Percentiles rank a stretch among this genome's conserved stretches.
phyloP scores from a whole-genome alignment of 2,888 invertebrate species.

The Sinotaia quadrata region DNA sequence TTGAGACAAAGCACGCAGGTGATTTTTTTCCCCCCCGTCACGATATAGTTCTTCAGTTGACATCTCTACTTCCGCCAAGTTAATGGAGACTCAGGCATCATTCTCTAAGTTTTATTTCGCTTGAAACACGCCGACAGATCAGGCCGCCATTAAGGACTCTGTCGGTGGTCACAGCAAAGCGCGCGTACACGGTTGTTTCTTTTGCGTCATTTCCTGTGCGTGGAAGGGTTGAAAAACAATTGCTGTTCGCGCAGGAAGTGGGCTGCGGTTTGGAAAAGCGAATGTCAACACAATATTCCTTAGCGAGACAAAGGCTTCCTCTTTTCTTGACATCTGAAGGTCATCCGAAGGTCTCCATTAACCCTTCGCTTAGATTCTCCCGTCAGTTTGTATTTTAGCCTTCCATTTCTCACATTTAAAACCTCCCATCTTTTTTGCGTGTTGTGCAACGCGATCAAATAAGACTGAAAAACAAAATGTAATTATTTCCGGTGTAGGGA shows the following conservation, averaged over 20 bases:
- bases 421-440: background rate
- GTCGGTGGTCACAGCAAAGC: conserved; percentile 16
- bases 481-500: too few relatives aligned
- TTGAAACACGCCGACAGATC: conserved; percentile 22
- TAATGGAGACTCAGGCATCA: conserved; percentile 25
- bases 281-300: conserved; percentile 30
- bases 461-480: too few relatives aligned
- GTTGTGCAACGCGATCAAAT: background rate
- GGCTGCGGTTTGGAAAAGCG: conserved; percentile 28
- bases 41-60: conserved; percentile 23
- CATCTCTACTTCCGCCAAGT: conserved; percentile 25
- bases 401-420: too few relatives aligned
- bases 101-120: conserved; percentile 22
- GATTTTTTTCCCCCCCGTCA: conserved; percentile 29
- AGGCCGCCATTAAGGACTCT: conserved; percentile 23
- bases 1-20: conserved; percentile 19
- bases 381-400: background rate
- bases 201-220: conserved; percentile 25
- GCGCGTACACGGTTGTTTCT: conserved; percentile 25
- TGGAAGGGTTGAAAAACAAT: conserved; percentile 31
- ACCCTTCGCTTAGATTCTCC: too few relatives aligned
- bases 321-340: conserved; percentile 8
- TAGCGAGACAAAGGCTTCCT: conserved; percentile 15
- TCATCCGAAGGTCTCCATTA: background rate
- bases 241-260: conserved; percentile 22